Evolutionary conservation across 2,113 vertebrate genomes (phyloP), one percentile per base, ranked within the genome.

Genomic region (Centropus unirufus): DNA sequence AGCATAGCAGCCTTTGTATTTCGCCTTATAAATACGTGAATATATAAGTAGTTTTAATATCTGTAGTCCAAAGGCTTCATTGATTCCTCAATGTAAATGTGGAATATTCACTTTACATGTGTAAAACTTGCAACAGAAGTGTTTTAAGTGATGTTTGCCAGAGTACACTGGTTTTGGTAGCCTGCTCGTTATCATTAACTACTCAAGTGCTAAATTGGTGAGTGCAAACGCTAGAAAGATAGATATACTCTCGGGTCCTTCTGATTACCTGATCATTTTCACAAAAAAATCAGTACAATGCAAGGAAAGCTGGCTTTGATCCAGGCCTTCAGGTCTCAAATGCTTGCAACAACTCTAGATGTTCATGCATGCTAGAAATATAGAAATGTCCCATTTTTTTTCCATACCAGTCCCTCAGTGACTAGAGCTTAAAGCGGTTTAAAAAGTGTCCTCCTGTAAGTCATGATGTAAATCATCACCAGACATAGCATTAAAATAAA

Each of bases 381-480:
- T 6, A 61, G 44, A 78, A 55, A 40, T 44, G 34, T 24, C 27
- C 11, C 7, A 6, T 5, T 29, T 19, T 75, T 75, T 55, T 75
- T 73, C 16, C 51, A 22, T 84, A 7, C 21, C 7, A 22, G 12
- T 49, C 21, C 27, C 17, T 61, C 74, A 39, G 32, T 75, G 23
- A 26, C 44, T 40, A 5, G 6, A 82, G 39, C 29, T 75, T 39
- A 64, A 8, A 67, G 44, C 44, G 42, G 19, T 27, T 12, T 72
- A 76, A 61, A 64, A 88, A 55, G 18, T 66, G 36, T 14, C 5
- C 67, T n/a, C 16, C 30, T 76, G 24, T 61, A 58, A 21, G 3
- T 83, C 6, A 29, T 1, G 0, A 2, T 49, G 12, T 6, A 12
- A 24, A 54, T 68, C 59, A 44, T 81, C 47, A 47, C 22, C 8